A percentile compares a stretch with the other conserved stretches of the same genome.
Conservation (phyloP, 2,113 vertebrate genomes). For the Toxotes chatareus region DNA sequence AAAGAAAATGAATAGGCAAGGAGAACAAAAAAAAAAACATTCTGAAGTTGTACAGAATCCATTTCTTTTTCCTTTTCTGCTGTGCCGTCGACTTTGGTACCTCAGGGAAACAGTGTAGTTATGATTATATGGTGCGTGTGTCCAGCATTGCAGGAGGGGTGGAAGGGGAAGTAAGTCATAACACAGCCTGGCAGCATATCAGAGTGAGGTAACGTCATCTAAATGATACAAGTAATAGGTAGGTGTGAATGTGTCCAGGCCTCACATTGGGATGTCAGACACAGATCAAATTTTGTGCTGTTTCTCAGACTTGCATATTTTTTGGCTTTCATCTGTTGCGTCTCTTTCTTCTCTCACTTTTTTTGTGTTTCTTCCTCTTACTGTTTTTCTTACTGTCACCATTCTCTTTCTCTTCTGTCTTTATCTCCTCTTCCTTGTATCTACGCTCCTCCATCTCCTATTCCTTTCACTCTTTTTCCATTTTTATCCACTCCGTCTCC, state of each 20-base stretch:
- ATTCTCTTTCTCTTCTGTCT: neutral
- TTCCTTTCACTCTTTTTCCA: conserved; percentile 8
- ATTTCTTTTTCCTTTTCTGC: conserved; percentile 37
- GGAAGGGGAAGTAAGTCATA: conserved; percentile 58
- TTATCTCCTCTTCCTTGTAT: conserved; percentile 26
- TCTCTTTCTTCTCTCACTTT: conserved; percentile 15
- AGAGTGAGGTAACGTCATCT: conserved; percentile 73
- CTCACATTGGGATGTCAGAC: conserved; percentile 39
- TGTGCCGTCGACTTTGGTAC: conserved; percentile 28
- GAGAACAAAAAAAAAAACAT: conserved; percentile 1
- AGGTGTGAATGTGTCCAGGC: conserved; percentile 73
- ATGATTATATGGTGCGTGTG: conserved; percentile 58
- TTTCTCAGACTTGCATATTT: conserved; percentile 33
- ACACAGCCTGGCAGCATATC: conserved; percentile 66
- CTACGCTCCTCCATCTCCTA: conserved; percentile 9
- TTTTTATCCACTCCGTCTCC: conserved; percentile 20
- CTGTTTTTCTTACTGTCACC: neutral
- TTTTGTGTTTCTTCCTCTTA: neutral
- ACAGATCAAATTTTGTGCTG: conserved; percentile 7
- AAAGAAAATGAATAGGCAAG: conserved; percentile 19
- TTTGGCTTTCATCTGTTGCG: conserved; percentile 6
- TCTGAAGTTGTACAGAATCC: conserved; percentile 31
- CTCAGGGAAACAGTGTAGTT: conserved; percentile 54
- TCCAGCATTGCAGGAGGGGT: conserved; percentile 61
- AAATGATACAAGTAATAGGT: conserved; percentile 64